These are phyloP conservation scores for Poecilus cupreus DNA, from an alignment of 2,888 invertebrate genomes.

Conservation along the genomic window DNA sequence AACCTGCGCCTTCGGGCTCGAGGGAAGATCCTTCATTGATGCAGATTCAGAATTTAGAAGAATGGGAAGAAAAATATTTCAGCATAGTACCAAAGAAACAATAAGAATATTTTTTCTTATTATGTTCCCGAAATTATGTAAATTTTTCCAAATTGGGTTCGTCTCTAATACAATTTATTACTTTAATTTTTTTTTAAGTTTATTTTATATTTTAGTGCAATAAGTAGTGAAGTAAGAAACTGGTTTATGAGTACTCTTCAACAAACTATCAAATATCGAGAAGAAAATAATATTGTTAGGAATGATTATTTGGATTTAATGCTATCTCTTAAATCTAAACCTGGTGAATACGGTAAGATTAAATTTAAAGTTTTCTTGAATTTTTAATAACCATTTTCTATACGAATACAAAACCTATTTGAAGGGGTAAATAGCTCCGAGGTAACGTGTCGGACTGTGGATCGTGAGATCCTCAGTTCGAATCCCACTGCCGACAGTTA, in stretches of 20 bases:
- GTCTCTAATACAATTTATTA: too few relatives aligned
- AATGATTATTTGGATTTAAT: conserved; percentile 72
- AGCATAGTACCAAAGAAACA: background rate
- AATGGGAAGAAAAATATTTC: conserved; percentile 67
- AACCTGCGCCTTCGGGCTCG: conserved; percentile 71
- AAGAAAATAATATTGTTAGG: conserved; percentile 68
- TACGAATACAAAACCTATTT: too few relatives aligned
- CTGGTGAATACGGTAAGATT: conserved; percentile 43
- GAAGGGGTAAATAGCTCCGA: too few relatives aligned
- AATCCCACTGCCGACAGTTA: too few relatives aligned
- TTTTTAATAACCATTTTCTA: too few relatives aligned
- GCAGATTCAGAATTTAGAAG: conserved; percentile 65
- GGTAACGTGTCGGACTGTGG: too few relatives aligned
- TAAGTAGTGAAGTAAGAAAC: conserved; percentile 63
- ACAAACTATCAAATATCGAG: conserved; percentile 69
- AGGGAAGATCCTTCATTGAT: conserved; percentile 69
- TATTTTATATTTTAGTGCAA: conserved; percentile 60
- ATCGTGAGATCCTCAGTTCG: too few relatives aligned
- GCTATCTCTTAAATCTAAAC: conserved; percentile 66
- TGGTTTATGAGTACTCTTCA: conserved; percentile 68
- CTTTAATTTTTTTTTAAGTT: too few relatives aligned
- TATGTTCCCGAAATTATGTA: conserved; percentile 65
- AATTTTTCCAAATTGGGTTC: conserved; percentile 55
- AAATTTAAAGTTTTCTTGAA: too few relatives aligned
- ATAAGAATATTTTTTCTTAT: conserved; percentile 53